Conservation (phyloP, 2,113 vertebrate species). For the Oreocharis arfaki region DNA sequence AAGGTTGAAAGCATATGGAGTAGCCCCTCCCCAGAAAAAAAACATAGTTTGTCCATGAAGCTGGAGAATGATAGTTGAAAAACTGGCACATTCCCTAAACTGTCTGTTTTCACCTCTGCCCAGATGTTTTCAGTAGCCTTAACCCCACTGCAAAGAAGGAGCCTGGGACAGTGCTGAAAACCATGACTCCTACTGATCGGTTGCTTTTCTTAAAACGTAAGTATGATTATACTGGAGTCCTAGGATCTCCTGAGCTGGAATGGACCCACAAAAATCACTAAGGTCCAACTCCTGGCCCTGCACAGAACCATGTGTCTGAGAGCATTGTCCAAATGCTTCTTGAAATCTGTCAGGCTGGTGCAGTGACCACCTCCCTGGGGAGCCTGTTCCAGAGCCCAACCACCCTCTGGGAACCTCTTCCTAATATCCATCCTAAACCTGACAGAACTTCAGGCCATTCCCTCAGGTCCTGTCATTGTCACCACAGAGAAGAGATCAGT, state of each 20-base stretch:
- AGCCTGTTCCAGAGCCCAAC: background rate
- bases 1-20: background rate
- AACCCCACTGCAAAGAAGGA: constrained; percentile 22
- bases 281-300: background rate
- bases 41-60: background rate
- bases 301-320: background rate
- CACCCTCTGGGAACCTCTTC: background rate
- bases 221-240: background rate
- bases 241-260: background rate
- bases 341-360: background rate
- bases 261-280: background rate
- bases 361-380: background rate
- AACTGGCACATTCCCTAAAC: background rate
- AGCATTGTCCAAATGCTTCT: accelerated
- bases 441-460: background rate
- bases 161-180: constrained; percentile 64
- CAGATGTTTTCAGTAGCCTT: constrained; percentile 60
- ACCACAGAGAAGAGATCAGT: background rate
- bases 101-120: background rate
- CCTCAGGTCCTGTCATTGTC: accelerated
- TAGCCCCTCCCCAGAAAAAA: background rate
- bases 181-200: constrained; percentile 21
- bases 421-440: background rate
- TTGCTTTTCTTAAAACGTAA: constrained; percentile 72
- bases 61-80: background rate